Percentiles rank a stretch among this genome's conserved stretches.
These are phyloP conservation scores for Drosophila suboccidentalis DNA, from an alignment of 2,888 invertebrate genomes.

Conservation along the genomic window DNA sequence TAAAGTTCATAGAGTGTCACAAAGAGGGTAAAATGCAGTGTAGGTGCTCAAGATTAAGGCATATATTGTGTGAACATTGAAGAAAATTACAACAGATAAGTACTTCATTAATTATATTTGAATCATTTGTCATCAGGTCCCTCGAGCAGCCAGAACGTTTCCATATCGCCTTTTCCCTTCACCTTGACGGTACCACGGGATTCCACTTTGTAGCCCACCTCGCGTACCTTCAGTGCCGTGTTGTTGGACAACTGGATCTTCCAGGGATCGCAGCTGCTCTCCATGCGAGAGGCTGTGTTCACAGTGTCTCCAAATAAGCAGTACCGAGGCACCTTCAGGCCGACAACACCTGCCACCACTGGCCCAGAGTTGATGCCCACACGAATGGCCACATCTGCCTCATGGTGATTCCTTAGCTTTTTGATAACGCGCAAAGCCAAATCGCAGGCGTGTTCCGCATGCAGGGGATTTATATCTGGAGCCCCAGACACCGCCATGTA, in stretches of 20 bases:
- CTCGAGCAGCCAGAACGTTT: conserved; percentile 92
- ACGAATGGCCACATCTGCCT: conserved; percentile 88
- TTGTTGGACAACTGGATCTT: conserved; percentile 91
- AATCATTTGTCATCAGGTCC: conserved; percentile 84
- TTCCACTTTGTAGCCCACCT: conserved; percentile 89
- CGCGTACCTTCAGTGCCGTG: conserved; percentile 89
- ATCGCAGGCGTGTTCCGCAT: conserved; percentile 92
- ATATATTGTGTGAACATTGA: not conserved
- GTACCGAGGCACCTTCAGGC: conserved; percentile 93
- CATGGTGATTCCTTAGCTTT: conserved; percentile 89
- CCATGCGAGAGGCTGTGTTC: conserved; percentile 96
- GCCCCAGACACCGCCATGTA: conserved; percentile 97
- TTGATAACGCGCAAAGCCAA: conserved; percentile 91
- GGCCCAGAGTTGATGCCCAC: conserved; percentile 93
- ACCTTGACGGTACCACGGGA: conserved; percentile 91
- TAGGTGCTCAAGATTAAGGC: conserved; percentile 34
- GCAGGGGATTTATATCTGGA: conserved; percentile 91
- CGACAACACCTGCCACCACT: conserved; percentile 95
- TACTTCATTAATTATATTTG: not conserved
- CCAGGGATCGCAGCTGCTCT: conserved; percentile 89
- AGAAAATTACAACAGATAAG: not conserved
- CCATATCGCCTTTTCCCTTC: conserved; percentile 96
- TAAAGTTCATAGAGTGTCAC: conserved; percentile 15
- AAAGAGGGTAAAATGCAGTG: conserved; percentile 25
- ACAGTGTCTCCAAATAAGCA: conserved; percentile 97